Base-by-base conservation (phyloP, 2,113 vertebrate genomes). In the Cathartes aura region DNA sequence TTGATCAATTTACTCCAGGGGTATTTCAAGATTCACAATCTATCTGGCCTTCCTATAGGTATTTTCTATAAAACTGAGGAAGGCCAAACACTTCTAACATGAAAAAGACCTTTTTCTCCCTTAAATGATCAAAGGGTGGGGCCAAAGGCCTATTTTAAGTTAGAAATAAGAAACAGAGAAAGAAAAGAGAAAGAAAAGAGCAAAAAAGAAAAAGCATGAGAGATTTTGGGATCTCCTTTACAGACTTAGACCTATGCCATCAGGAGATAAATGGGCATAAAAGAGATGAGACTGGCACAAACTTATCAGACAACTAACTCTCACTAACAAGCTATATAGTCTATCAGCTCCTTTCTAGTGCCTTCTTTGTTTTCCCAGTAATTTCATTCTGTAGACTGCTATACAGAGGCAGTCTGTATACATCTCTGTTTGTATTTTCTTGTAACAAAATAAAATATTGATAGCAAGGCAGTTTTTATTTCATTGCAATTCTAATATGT, bases 401-500 rank as follows among this genome's bases (percentile, higher is more conserved):
- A 12, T n/a, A 81, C 8, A 68, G 27, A 47, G 22, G 30, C 36
- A 91, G 38, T 38, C 38, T 38, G 38, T 38, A 38, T 79, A 67
- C 9, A 74, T 4, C 11, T 89, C 45, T 81, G 26, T 17, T 89
- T 90, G 43, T 84, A 56, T 58, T 58, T 68, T 67, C 47, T 64
- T 79, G 30, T 70, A 91, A 73, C 10, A 45, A 95, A 92, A 91
- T 71, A 43, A 84, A 94, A 85, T 53, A 82, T 7, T 75, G 15
- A 72, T 80, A 87, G 20, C 27, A 82, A 82, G 23, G 40, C 36
- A 89, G 22, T 48, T 92, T 74, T 84, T 84, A 59, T n/a, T 79
- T 60, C 45, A 24, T n/a, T 56, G 12, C 29, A 58, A 52, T 82
- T 92, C 47, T 72, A n/a, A 20, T 34, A 78, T 16, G 12, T 42